Evolutionary conservation across 2,888 invertebrate species (phyloP).

Genomic region (Athetis lepigone): DNA sequence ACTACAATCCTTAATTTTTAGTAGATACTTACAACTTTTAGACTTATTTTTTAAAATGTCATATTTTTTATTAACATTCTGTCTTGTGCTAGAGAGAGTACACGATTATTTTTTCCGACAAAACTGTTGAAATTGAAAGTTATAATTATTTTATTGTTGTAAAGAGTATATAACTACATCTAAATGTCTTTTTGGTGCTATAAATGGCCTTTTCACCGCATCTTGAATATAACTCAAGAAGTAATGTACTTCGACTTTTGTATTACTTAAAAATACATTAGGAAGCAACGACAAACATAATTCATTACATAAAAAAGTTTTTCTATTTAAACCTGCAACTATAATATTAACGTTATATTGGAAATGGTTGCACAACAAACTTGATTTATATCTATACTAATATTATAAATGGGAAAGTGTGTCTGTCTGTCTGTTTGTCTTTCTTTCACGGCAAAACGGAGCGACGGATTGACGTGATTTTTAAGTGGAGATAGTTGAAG

Average conservation of each 20-base stretch:
- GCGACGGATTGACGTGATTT: too few species aligned
- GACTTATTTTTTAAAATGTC: not conserved
- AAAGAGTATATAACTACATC: too few species aligned
- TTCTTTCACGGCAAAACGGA: too few species aligned
- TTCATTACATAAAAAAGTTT: conserved; percentile 9
- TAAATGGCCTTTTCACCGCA: not conserved
- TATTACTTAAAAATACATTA: conserved; percentile 29
- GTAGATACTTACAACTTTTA: not conserved
- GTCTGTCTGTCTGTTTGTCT: too few species aligned
- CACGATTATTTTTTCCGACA: too few species aligned
- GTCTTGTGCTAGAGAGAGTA: too few species aligned
- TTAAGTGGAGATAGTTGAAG: too few species aligned
- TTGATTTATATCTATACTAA: conserved; percentile 53
- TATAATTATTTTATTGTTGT: too few species aligned
- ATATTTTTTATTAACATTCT: too few species aligned
- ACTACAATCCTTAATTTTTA: conserved; percentile 1
- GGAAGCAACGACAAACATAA: conserved; percentile 14
- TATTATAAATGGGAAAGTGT: too few species aligned
- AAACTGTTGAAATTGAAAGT: too few species aligned
- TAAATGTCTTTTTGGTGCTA: not conserved
- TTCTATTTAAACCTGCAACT: conserved; percentile 21
- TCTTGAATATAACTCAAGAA: not conserved
- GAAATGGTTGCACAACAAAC: conserved; percentile 38
- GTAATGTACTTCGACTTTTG: not conserved
- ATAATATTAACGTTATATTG: conserved; percentile 29